These are phyloP conservation scores for Cryptophagus acutangulus DNA, from an alignment of 2,888 invertebrate genomes.

Conservation along the genomic window DNA sequence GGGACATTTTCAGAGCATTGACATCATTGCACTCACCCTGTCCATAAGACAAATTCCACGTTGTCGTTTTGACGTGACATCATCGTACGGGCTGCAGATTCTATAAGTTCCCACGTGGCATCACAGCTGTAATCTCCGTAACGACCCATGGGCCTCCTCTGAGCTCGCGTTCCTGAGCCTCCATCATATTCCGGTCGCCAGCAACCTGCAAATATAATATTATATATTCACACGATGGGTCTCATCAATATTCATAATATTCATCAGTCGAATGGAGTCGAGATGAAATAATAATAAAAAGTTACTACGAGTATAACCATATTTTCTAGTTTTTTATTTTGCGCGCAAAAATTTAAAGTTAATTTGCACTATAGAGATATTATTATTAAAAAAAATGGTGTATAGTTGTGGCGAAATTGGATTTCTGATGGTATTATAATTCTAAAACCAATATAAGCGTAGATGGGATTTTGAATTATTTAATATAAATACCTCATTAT, in stretches of 20 bases:
- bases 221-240: constrained; percentile 12
- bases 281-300: constrained; percentile 8
- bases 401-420: background rate
- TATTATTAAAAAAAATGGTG: too few species aligned
- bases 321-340: too few species aligned
- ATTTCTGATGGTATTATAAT: constrained; percentile 1
- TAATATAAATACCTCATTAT: constrained; percentile 9
- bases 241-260: constrained; percentile 7
- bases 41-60: constrained; percentile 91
- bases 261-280: constrained; percentile 3
- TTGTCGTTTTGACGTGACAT: constrained; percentile 76
- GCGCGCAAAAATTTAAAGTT: too few species aligned
- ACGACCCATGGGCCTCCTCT: constrained; percentile 63
- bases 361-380: too few species aligned
- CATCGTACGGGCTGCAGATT: constrained; percentile 85
- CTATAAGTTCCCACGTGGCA: constrained; percentile 82
- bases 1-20: too few species aligned
- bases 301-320: too few species aligned
- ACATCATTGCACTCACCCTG: constrained; percentile 72
- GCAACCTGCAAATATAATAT: constrained; percentile 39
- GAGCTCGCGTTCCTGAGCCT: constrained; percentile 33
- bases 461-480: constrained; percentile 7
- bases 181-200: constrained; percentile 42
- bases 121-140: constrained; percentile 82
- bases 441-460: constrained; percentile 3